Evolutionary conservation across 1,140 invertebrate species (phyloP), one percentile per base, ranked within the genome.

Genomic region (Zaprionus kolodkinae): DNA sequence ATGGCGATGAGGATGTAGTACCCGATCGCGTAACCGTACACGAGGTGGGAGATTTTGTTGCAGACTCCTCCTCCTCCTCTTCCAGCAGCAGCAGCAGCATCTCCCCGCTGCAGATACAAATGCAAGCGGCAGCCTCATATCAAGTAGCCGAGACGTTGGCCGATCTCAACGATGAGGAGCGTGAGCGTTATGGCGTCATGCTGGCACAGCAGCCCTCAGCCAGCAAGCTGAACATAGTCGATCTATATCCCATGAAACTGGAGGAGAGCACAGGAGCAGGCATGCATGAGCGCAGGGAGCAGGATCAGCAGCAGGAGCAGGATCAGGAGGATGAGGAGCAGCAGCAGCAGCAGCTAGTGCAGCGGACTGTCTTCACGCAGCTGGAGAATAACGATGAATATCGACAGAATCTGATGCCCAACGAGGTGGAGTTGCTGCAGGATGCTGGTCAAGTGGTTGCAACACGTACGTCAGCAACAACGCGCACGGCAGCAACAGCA

Each of bases 341-440:
- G 13, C 15, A 64, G 21, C 33, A 45, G n/a, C 21, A 52, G 13
- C 15, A 64, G 21, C 33, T 54, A 35, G 33, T 17, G 40, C 79
- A 91, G 48, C 72, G 71, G 0, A 81, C 88, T 6, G 57, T 88
- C 6, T 92, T 91, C 30, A 80, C 66, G 0, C 74, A 82, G 36
- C 81, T 79, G 7, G 75, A 79, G n/a, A 87, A 88, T 48, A 56
- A 55, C 0, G 78, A 78, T 13, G 81, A 91, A 11, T 82, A 89
- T 57, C 74, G 79, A 17, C 91, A 92, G 67, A 92, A 92, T 71
- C 75, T 92, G 2, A 80, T 92, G 81, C 89, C 91, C 62, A 92
- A 92, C 38, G 89, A 92, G 64, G 78, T 92, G 65, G 89, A 88
- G 25, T 10, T 79, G 59, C 43, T 45, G 27, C 17, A 75, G 45